Evolutionary conservation across 2,888 invertebrate species (phyloP).

Genomic region (Polymixis flavicincta): DNA sequence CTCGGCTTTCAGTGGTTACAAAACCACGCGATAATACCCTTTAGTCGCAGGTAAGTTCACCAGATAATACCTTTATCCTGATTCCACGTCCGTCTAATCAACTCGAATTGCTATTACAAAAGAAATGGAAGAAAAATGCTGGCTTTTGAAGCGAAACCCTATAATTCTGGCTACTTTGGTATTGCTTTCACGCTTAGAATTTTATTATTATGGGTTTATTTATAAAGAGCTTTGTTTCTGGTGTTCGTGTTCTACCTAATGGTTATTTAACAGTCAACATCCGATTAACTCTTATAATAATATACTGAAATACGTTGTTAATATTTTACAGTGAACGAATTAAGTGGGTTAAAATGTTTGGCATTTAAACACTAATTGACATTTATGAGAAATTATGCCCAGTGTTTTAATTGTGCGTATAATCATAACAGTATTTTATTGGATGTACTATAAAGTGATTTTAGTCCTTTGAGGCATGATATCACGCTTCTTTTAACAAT

Average conservation of each 20-base stretch:
- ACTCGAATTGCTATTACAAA: conserved; percentile 68
- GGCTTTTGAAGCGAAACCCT: conserved; percentile 58
- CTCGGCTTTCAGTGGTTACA: conserved; percentile 73
- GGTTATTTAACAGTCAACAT: conserved; percentile 25
- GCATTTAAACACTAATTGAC: conserved; percentile 51
- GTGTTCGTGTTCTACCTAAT: conserved; percentile 39
- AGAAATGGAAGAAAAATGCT: conserved; percentile 66
- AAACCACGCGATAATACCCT: conserved; percentile 69
- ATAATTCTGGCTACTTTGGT: conserved; percentile 56
- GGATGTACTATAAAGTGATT: too few relatives aligned
- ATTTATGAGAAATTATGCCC: conserved; percentile 31
- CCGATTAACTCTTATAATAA: conserved; percentile 43
- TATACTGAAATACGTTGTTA: conserved; percentile 25
- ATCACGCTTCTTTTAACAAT: conserved; percentile 47
- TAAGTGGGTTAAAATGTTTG: conserved; percentile 51
- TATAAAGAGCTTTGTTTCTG: conserved; percentile 44
- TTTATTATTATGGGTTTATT: conserved; percentile 55
- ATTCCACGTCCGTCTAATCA: conserved; percentile 70
- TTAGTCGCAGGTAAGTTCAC: conserved; percentile 53
- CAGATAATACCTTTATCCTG: conserved; percentile 64
- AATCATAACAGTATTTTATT: conserved; percentile 15
- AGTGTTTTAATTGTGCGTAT: conserved; percentile 26
- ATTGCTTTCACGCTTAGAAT: conserved; percentile 52
- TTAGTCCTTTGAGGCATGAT: conserved; percentile 24
- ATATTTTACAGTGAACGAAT: conserved; percentile 53